phyloP scores from a whole-genome alignment of 2,797 vertebrate species.

The Agapornis canus region DNA sequence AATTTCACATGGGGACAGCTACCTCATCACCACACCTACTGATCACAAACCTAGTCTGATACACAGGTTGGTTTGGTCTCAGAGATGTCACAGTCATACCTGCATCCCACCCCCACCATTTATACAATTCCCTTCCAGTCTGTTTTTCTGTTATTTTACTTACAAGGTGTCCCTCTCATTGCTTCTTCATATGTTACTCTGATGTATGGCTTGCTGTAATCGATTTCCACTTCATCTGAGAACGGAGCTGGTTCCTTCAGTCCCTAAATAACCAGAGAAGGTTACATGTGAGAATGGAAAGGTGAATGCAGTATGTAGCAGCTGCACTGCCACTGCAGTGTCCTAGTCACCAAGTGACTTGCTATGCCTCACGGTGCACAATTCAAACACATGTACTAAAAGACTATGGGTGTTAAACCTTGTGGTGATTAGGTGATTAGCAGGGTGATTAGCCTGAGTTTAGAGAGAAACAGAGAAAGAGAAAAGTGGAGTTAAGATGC shows the following conservation, averaged over 20 bases:
- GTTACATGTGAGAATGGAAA: background rate
- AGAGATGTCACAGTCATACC: background rate
- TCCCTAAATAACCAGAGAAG: conserved; percentile 78
- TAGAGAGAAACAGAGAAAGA: background rate
- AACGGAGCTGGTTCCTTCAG: conserved; percentile 91
- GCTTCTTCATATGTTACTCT: conserved; percentile 94
- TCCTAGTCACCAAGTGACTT: background rate
- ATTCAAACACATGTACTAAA: background rate
- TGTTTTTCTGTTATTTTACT: conserved; percentile 68
- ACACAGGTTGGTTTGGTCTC: background rate
- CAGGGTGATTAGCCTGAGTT: background rate
- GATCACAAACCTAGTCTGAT: background rate
- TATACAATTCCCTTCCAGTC: background rate
- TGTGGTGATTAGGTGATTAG: too few relatives aligned
- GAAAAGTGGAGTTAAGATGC: background rate
- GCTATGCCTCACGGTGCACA: background rate
- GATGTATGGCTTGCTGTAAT: conserved; percentile 84
- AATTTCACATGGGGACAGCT: background rate
- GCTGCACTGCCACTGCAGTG: background rate
- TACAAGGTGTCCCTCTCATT: conserved; percentile 88
- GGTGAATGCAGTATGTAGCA: accelerated
- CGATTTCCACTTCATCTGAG: conserved; percentile 89
- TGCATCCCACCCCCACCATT: background rate
- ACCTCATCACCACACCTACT: background rate
- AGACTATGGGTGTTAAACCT: background rate